Conservation (phyloP, 2,797 vertebrate species). For the Poeciliopsis gracilis region DNA sequence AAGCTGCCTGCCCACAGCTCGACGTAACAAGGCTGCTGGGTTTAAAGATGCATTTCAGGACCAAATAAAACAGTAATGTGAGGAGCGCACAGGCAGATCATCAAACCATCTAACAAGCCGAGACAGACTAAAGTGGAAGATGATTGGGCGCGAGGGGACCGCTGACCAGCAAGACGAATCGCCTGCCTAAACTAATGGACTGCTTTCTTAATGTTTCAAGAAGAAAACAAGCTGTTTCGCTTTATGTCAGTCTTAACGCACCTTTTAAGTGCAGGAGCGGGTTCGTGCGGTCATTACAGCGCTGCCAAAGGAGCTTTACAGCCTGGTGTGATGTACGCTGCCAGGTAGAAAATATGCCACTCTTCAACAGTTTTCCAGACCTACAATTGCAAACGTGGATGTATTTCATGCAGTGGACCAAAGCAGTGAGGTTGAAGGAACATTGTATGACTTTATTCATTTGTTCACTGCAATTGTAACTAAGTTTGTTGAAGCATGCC, state of each 20-base stretch:
- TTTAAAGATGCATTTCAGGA: neutral
- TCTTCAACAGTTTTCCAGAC: neutral
- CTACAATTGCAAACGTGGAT: neutral
- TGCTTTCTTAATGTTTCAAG: neutral
- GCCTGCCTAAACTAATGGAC: neutral
- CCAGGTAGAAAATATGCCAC: neutral
- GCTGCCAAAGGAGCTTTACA: neutral
- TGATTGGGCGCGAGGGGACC: neutral
- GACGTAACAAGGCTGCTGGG: neutral
- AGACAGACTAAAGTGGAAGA: neutral
- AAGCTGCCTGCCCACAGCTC: neutral
- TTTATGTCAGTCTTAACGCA: neutral
- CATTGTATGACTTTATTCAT: neutral
- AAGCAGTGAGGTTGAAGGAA: neutral
- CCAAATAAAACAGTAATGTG: neutral
- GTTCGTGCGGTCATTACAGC: neutral
- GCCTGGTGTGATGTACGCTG: neutral
- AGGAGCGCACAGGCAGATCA: neutral
- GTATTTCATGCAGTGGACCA: neutral
- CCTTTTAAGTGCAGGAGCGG: neutral
- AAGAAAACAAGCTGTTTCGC: neutral
- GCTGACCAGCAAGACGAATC: neutral
- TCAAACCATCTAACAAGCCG: neutral
- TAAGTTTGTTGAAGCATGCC: neutral
- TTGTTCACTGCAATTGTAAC: neutral